Conservation (phyloP, 1,140 invertebrate genomes). For the Drosophila virilis region DNA sequence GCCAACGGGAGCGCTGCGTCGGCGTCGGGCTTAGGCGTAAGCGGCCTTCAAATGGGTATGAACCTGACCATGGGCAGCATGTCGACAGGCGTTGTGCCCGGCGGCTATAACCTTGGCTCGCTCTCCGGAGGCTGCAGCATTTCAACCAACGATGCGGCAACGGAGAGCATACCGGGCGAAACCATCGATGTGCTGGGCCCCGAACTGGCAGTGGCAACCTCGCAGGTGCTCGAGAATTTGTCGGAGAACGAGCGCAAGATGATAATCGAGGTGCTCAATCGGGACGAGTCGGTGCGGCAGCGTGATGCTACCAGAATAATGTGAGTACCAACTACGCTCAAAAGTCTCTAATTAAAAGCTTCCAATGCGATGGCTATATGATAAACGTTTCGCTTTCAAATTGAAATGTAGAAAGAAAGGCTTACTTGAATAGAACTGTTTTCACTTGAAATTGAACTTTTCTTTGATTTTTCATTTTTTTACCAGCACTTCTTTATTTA, state of each 20-base stretch:
- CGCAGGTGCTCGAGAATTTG: slow-evolving; percentile 82
- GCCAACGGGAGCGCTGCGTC: slow-evolving; percentile 38
- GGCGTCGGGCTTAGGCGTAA: slow-evolving; percentile 41
- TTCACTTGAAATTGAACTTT: too few species aligned
- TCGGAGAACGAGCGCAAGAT: slow-evolving; percentile 84
- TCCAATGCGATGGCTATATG: neutral
- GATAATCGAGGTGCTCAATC: slow-evolving; percentile 83
- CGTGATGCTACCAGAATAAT: slow-evolving; percentile 83
- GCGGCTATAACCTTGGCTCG: slow-evolving; percentile 31
- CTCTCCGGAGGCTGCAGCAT: slow-evolving; percentile 45
- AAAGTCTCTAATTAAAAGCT: slow-evolving; percentile 14
- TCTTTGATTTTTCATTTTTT: too few species aligned
- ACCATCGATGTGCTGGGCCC: slow-evolving; percentile 78
- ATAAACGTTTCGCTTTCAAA: neutral
- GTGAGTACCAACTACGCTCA: slow-evolving; percentile 60
- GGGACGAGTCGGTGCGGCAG: slow-evolving; percentile 81
- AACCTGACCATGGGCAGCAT: slow-evolving; percentile 42
- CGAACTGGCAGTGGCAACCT: slow-evolving; percentile 77
- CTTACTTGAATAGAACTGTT: too few species aligned
- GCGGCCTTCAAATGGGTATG: slow-evolving; percentile 33
- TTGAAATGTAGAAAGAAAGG: neutral
- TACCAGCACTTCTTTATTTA: too few species aligned
- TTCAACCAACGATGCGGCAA: slow-evolving; percentile 60
- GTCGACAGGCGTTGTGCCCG: slow-evolving; percentile 12
- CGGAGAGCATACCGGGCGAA: slow-evolving; percentile 75